Percentiles rank a stretch among this genome's conserved stretches.
phyloP scores from a whole-genome alignment of 1,140 invertebrate species.

The Acyrthosiphon pisum region DNA sequence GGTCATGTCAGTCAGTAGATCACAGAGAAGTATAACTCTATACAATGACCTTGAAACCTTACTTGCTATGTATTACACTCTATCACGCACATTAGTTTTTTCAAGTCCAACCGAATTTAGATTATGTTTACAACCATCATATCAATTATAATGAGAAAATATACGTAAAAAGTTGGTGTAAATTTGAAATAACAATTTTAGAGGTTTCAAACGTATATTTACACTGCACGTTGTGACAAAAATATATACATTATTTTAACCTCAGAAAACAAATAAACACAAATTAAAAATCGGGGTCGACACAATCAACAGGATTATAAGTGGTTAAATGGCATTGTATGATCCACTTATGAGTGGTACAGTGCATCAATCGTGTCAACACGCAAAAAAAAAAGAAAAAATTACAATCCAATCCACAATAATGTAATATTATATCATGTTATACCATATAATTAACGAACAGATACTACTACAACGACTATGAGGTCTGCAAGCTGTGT shows the following conservation, averaged over 20 bases:
- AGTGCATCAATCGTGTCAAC: background rate
- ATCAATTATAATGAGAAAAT: background rate
- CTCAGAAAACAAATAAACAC: background rate
- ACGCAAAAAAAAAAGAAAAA: background rate
- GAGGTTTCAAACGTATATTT: background rate
- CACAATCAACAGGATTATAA: conserved; percentile 14
- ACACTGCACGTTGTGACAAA: background rate
- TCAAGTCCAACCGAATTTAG: background rate
- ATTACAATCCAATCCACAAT: background rate
- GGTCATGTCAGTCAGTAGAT: conserved; percentile 56
- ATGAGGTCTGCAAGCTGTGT: background rate
- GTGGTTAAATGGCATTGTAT: conserved; percentile 30
- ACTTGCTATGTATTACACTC: background rate
- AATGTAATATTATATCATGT: background rate
- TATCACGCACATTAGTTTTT: background rate
- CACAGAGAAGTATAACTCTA: conserved; percentile 26
- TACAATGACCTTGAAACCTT: conserved; percentile 17
- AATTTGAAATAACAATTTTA: background rate
- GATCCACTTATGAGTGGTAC: background rate
- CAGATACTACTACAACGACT: background rate
- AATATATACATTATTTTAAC: background rate
- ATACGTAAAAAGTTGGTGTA: background rate
- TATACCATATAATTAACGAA: background rate
- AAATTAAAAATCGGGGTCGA: conserved; percentile 41
- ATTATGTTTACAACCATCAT: background rate